These are phyloP conservation scores for Emys orbicularis DNA, from an alignment of 2,797 vertebrate species.

Conservation along the genomic window DNA sequence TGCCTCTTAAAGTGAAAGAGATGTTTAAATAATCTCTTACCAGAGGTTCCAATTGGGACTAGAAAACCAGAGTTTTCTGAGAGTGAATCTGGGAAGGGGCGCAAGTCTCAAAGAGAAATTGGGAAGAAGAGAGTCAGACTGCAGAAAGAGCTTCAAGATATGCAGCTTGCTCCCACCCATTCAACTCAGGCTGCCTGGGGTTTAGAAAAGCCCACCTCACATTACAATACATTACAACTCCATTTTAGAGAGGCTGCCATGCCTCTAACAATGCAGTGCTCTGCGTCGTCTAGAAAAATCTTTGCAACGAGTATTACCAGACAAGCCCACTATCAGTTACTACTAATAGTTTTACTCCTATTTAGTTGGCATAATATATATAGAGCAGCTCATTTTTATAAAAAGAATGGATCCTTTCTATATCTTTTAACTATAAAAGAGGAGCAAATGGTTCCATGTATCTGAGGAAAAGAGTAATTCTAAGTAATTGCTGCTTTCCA, in stretches of 20 bases:
- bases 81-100: not conserved
- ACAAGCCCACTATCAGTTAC: not conserved
- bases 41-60: not conserved
- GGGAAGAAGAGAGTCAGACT: not conserved
- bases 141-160: not conserved
- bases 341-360: not conserved
- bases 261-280: rapidly evolving
- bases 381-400: not conserved
- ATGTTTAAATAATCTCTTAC: not conserved
- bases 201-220: not conserved
- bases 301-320: not conserved
- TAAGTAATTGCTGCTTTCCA: not conserved
- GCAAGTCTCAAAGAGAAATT: rapidly evolving
- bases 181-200: not conserved
- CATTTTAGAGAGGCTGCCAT: not conserved
- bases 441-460: not conserved
- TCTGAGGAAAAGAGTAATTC: not conserved
- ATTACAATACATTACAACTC: not conserved
- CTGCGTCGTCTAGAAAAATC: not conserved
- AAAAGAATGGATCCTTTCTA: not conserved
- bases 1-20: not conserved
- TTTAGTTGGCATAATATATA: not conserved
- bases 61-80: constrained; percentile 13
- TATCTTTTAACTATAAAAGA: not conserved
- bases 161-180: not conserved